phyloP scores from a whole-genome alignment of 2,888 invertebrate genomes.

The Emmelina monodactyla region DNA sequence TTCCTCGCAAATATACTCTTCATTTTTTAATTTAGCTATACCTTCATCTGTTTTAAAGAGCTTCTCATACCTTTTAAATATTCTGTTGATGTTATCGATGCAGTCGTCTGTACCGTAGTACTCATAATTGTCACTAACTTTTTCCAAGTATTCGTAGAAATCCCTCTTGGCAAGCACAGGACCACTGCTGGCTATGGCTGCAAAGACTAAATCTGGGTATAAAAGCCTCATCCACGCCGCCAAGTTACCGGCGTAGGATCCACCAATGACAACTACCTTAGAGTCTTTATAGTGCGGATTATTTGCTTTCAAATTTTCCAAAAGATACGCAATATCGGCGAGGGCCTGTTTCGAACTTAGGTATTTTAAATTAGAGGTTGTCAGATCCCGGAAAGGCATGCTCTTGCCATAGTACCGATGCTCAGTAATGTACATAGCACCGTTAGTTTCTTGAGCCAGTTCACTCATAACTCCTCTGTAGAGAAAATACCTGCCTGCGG shows the following conservation, averaged over 20 bases:
- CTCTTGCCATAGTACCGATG: slow-evolving; percentile 52
- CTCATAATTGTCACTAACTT: slow-evolving; percentile 39
- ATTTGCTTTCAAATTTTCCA: slow-evolving; percentile 29
- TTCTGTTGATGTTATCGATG: slow-evolving; percentile 25
- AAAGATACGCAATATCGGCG: slow-evolving; percentile 36
- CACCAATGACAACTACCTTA: slow-evolving; percentile 46
- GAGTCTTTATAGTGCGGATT: slow-evolving; percentile 25
- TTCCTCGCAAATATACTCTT: slow-evolving; percentile 38
- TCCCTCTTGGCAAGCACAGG: slow-evolving; percentile 48
- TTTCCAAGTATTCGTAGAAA: slow-evolving; percentile 47
- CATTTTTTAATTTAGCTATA: slow-evolving; percentile 30
- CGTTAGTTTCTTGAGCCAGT: slow-evolving; percentile 44
- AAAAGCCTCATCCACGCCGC: slow-evolving; percentile 47
- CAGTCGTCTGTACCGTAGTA: slow-evolving; percentile 34
- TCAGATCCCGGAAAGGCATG: slow-evolving; percentile 32
- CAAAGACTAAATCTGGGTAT: slow-evolving; percentile 44
- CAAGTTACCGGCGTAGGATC: slow-evolving; percentile 49
- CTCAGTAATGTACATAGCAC: slow-evolving; percentile 41
- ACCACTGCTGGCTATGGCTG: slow-evolving; percentile 46
- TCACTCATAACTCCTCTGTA: slow-evolving; percentile 37
- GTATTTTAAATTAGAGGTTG: slow-evolving; percentile 31
- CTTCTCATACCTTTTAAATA: slow-evolving; percentile 31
- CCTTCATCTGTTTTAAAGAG: slow-evolving; percentile 30
- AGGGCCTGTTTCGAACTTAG: slow-evolving; percentile 43
- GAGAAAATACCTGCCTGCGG: slow-evolving; percentile 28